Base-by-base conservation (phyloP, 2,888 invertebrate species). In the Eupeodes latifasciatus region DNA sequence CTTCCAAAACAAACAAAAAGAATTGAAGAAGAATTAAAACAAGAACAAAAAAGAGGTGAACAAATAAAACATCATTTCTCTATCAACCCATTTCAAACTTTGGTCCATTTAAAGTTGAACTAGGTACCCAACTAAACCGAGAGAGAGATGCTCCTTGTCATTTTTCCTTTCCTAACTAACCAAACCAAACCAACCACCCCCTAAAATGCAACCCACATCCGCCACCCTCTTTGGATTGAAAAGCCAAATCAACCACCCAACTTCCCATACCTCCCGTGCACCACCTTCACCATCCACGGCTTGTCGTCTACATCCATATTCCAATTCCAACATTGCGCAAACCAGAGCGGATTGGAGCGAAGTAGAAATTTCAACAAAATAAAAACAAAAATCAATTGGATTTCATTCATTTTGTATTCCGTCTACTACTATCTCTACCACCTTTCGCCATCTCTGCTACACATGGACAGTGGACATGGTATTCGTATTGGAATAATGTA, bases 361-460 rank as follows among this genome's bases (percentile, higher is more conserved):
- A 71, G 53, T 53, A 40, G 69, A 69, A 69, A 69, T 53, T 69
- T 36, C 6, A 69, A 69, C 51, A 44, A 51, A 69, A 71, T 57
- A 72, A 67, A 27, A 81, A 80, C 69, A 80, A 83, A 87, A 87
- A 87, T 87, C 87, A 87, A 87, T 87, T 87, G 49, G 61, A 84
- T 76, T 80, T 84, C 80, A 87, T 87, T 87, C 80, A 62, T 27
- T n/a, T 57, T 74, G 16, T 59, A 49, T 76, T 77, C 71, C 57
- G 62, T 71, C 47, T 78, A 12, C 19, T 49, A 64, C 47, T 7
- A 40, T 27, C 12, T 1, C 10, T 40, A 16, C n/a, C 6, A 6
- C 10, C 7, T 44, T 9, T 9, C 10, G 44, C 10, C 10, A 10
- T 16, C 16, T 40, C 16, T 19, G 7, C 19, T 44, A 57, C 80